Base-by-base conservation (phyloP, 2,797 vertebrate species). In the Poeciliopsis presidionis region DNA sequence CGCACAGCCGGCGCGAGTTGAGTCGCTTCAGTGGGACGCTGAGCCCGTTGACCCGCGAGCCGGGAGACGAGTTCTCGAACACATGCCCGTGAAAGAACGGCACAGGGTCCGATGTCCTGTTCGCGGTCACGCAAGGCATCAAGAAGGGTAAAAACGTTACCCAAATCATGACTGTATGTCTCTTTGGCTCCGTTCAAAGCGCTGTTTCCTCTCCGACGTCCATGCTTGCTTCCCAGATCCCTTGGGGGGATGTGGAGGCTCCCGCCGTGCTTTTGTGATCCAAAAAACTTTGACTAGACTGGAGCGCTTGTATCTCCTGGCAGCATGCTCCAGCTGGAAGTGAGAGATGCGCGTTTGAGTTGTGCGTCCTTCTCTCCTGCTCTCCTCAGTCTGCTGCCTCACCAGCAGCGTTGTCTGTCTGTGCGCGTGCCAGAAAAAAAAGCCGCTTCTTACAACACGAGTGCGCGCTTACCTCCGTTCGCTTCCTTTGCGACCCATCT, bases 81-180 rank as follows among this genome's bases (percentile, higher is more conserved):
- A 97, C 95, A 76, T 97, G 95, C 1, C 97, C 97, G 39, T 94
- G 94, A 83, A 97, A 97, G 43, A 96, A 93, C 5, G 96, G 96
- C 43, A 94, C 87, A 72, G 71, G 92, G 73, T 94, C 93, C 77
- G 72, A 83, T 65, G 95, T 93, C 74, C 91, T 90, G 89, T 95
- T 95, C 43, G 93, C 94, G 33, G 92, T 73, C 45, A 87, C 92
- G 75, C 90, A 89, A 74, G 88, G 86, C 75, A 92, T 65, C 75
- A 92, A 90, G 78, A 91, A 77, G n/a, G 92, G 87, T 14, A 95
- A 72, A 80, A 96, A 76, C 55, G 91, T 85, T 74, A 93, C 86
- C 95, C 94, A 94, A 83, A 96, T 91, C 95, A 96, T 96, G 94
- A 71, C 87, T 93, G 86, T 55, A 73, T 86, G 16, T 82, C 49